phyloP scores from a whole-genome alignment of 1,140 invertebrate genomes.

The Tetranychus urticae region DNA sequence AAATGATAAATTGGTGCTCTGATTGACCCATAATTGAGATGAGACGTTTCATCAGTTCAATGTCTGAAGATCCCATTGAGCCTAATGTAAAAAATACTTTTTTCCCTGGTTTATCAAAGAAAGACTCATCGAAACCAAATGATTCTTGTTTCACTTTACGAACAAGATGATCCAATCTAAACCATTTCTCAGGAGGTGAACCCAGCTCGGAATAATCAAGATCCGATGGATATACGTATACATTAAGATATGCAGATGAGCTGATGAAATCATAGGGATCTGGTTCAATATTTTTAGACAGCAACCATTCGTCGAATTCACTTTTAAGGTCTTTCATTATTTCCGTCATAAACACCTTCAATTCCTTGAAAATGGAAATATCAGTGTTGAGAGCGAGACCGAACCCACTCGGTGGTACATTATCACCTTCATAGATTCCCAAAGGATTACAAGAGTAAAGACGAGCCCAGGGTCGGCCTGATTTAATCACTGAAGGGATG shows the following conservation, averaged over 20 bases:
- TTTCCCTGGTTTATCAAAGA: slow-evolving; percentile 6
- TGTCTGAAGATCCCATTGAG: slow-evolving; percentile 12
- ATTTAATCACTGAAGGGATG: neutral
- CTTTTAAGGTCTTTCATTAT: neutral
- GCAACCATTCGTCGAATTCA: neutral
- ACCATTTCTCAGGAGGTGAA: slow-evolving; percentile 1
- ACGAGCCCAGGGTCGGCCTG: neutral
- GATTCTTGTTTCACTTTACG: neutral
- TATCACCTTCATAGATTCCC: neutral
- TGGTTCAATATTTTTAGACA: neutral
- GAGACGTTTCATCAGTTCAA: slow-evolving; percentile 7
- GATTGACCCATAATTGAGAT: slow-evolving; percentile 5
- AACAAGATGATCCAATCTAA: slow-evolving; percentile 5
- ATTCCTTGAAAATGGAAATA: neutral
- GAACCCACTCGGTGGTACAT: neutral
- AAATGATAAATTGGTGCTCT: slow-evolving; percentile 5
- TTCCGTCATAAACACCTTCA: neutral
- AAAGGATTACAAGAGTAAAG: neutral
- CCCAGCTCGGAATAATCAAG: slow-evolving; percentile 5
- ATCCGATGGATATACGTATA: slow-evolving; percentile 8
- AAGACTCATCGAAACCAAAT: neutral
- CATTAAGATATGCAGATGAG: slow-evolving; percentile 5
- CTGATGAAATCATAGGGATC: neutral
- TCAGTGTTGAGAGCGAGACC: neutral
- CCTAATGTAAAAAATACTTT: slow-evolving; percentile 6